These are phyloP conservation scores for Philereme vetulata DNA, from an alignment of 2,888 invertebrate genomes.

Conservation along the genomic window DNA sequence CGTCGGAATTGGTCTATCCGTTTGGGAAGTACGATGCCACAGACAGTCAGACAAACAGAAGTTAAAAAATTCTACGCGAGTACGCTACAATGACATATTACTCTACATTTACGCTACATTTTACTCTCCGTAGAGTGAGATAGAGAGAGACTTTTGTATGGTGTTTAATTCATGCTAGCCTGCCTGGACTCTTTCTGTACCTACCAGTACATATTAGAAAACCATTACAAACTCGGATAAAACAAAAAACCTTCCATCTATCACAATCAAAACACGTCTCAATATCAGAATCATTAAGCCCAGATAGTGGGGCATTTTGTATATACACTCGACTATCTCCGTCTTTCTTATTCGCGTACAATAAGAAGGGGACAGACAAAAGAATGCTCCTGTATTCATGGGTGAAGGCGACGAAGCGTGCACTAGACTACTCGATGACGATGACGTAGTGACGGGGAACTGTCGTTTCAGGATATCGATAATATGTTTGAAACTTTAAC, in stretches of 20 bases:
- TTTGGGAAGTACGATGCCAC: too few relatives aligned
- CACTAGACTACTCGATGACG: slow-evolving; percentile 78
- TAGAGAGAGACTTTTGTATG: too few relatives aligned
- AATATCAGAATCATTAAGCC: slow-evolving; percentile 43
- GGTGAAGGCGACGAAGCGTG: slow-evolving; percentile 72
- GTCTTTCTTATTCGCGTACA: slow-evolving; percentile 49
- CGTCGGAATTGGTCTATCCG: too few relatives aligned
- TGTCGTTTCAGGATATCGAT: slow-evolving; percentile 21
- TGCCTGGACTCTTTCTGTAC: too few relatives aligned
- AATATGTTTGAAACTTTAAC: background rate
- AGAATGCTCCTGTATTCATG: slow-evolving; percentile 75
- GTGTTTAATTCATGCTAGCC: too few relatives aligned
- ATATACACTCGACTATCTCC: slow-evolving; percentile 38
- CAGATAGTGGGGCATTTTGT: slow-evolving; percentile 31
- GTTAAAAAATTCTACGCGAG: too few relatives aligned
- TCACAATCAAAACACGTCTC: slow-evolving; percentile 40
- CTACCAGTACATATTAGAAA: background rate
- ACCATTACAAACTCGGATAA: background rate
- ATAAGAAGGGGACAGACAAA: slow-evolving; percentile 60
- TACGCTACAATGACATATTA: too few relatives aligned
- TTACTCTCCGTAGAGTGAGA: too few relatives aligned
- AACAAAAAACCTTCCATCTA: slow-evolving; percentile 6
- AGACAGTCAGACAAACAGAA: too few relatives aligned
- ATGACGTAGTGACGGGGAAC: slow-evolving; percentile 58
- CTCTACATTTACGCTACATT: too few relatives aligned